Base-by-base conservation (phyloP, 1,140 invertebrate genomes). In the Wiebesia pumilae region DNA sequence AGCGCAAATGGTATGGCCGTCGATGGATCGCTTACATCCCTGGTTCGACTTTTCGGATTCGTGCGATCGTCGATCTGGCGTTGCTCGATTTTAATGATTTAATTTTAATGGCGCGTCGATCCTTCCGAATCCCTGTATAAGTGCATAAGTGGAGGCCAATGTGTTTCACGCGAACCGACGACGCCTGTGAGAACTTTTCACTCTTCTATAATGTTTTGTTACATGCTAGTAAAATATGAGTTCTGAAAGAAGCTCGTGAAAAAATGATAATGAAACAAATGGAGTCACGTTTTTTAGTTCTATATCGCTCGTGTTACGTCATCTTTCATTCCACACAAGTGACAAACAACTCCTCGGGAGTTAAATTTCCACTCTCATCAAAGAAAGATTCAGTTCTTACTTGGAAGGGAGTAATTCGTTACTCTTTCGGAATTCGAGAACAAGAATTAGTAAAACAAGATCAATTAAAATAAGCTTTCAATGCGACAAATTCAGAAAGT, bases 261-360 rank as follows among this genome's bases (percentile, higher is more conserved):
- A 71, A 71, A 71, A 71, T 71, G 69, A 71, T 71, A 38, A 71
- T 16, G 33, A 10, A 71, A 35, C 3, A 71, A 71, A 71, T 71
- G 33, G 33, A 16, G 3, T 71, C 69, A 21, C 40, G 69, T 71
- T 71, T 71, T 71, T 38, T 14, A 35, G 35, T 38, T 71, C 33
- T 24, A 38, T 21, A 4, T 69, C 33, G 19, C 35, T 71, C 35
- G 40, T 38, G 33, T 71, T 71, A 21, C 0, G 19, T 38, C 35
- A 71, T 71, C 69, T 71, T 71, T 71, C 33, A 71, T 71, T 71
- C 33, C 19, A 38, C 0, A 1, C 1, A 14, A 35, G 30, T 33
- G 69, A 71, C 69, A 71, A 71, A 71, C 35, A 40, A 38, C 33
- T 35, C 69, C 16, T 21, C 19, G 16, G 3, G 69, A 38, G 6